phyloP scores from a whole-genome alignment of 1,140 invertebrate species.

The Aphidius ervi region DNA sequence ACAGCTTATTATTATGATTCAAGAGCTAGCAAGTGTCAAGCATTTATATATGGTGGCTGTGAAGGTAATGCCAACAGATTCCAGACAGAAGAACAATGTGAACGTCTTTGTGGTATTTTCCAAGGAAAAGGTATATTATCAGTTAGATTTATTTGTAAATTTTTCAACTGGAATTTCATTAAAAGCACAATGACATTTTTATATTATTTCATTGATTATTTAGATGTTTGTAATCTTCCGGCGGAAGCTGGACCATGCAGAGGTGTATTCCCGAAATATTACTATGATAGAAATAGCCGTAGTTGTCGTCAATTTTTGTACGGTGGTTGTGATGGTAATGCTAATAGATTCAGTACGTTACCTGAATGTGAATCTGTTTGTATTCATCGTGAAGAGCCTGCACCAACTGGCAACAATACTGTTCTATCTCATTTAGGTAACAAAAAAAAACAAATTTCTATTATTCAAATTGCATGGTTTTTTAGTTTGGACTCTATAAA shows the following conservation, averaged over 20 bases:
- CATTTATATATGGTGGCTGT: conserved; percentile 78
- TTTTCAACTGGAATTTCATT: too few species aligned
- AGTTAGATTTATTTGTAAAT: not conserved
- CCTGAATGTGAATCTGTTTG: conserved; percentile 69
- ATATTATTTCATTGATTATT: conserved; percentile 21
- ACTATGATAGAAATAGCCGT: conserved; percentile 58
- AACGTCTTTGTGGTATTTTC: conserved; percentile 72
- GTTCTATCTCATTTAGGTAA: conserved; percentile 43
- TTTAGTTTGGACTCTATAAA: too few species aligned
- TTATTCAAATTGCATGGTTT: too few species aligned
- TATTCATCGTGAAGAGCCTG: conserved; percentile 51
- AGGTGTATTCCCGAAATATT: conserved; percentile 62
- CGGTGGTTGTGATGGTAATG: conserved; percentile 81
- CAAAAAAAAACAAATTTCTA: too few species aligned
- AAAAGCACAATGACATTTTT: too few species aligned
- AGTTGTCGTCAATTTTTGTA: conserved; percentile 72
- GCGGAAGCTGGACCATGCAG: conserved; percentile 68
- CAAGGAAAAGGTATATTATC: conserved; percentile 59
- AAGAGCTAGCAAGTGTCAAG: conserved; percentile 56
- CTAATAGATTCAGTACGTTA: conserved; percentile 72
- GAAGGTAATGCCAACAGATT: conserved; percentile 82
- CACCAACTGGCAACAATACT: conserved; percentile 47
- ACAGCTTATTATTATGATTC: conserved; percentile 74
- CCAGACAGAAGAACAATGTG: conserved; percentile 73
- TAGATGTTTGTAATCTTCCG: conserved; percentile 60